A percentile compares a stretch with the other conserved stretches of the same genome.
phyloP scores from a whole-genome alignment of 2,888 invertebrate genomes.

The Tetranychus truncatus region DNA sequence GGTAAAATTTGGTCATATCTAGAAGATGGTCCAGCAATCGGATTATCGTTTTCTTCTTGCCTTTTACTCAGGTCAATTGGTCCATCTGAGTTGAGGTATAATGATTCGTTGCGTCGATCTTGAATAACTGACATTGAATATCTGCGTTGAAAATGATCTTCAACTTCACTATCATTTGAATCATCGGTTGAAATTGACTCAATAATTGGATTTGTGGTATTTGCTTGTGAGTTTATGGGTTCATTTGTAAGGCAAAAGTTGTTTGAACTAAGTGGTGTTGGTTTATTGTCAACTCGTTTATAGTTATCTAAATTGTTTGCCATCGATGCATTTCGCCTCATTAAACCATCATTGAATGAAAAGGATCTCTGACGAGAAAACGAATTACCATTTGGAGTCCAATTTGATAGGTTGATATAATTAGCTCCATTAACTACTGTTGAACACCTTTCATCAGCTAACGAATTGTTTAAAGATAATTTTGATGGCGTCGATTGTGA shows the following conservation, averaged over 20 bases:
- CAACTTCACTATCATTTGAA: slow-evolving; percentile 16
- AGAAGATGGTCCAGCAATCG: background rate
- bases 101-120: background rate
- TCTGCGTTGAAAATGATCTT: slow-evolving; percentile 14
- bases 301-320: background rate
- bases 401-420: slow-evolving; percentile 5
- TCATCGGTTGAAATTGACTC: slow-evolving; percentile 14
- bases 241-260: background rate
- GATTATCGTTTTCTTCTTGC: background rate
- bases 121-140: slow-evolving; percentile 19
- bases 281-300: background rate
- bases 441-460: background rate
- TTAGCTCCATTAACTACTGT: background rate
- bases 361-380: slow-evolving; percentile 17
- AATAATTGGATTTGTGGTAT: background rate
- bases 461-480: background rate
- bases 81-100: background rate
- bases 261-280: background rate
- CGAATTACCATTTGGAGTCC: slow-evolving; percentile 14
- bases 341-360: slow-evolving; percentile 17
- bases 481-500: background rate
- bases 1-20: background rate
- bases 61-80: slow-evolving; percentile 12
- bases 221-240: background rate
- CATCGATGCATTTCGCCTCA: background rate